Base-by-base conservation (phyloP, 1,140 invertebrate species). In the Drosophila lacertosa region DNA sequence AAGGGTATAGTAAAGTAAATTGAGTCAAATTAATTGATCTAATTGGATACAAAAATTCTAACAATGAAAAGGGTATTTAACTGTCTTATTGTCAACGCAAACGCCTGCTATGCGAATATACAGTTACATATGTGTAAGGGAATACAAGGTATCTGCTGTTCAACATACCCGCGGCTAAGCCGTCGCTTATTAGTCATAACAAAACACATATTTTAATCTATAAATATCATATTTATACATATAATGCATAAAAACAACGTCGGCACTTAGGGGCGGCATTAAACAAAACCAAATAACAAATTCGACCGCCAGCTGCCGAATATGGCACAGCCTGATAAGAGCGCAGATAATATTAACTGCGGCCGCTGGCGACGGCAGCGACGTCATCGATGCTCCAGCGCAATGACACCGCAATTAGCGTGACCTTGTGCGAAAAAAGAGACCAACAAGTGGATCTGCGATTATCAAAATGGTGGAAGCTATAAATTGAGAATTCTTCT, bases 361-460 rank as follows among this genome's bases (percentile, higher is more conserved):
- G 9, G 9, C 9, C 20, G 39, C 39, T 40, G 6, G 26, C 26
- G 24, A 26, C 24, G 24, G 7, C 32, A 15, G 33, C 55, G 32
- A 72, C 73, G 73, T 75, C 73, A 75, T 66, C 40, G 29, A 48
- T 24, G n/a, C 44, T 20, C 26, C 32, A 68, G 74, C 71, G 13
- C 35, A 72, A 35, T 72, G 64, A 72, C 60, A 44, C 51, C 45
- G 33, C 37, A 53, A 45, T n/a, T 45, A 20, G 11, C 29, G 22
- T 81, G 81, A 84, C 81, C 77, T 84, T 84, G 77, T 67, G 45
- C 42, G 51, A 20, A 64, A 18, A 45, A 40, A 55, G 59, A 50
- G 58, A 73, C 67, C 81, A 84, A 86, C 81, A 84, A 86, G 77
- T 84, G 77, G 81, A 48, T 74, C 60, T 59, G 65, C 62, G 67